phyloP scores from a whole-genome alignment of 2,797 vertebrate genomes.

The Oceanodroma leucorhoa region DNA sequence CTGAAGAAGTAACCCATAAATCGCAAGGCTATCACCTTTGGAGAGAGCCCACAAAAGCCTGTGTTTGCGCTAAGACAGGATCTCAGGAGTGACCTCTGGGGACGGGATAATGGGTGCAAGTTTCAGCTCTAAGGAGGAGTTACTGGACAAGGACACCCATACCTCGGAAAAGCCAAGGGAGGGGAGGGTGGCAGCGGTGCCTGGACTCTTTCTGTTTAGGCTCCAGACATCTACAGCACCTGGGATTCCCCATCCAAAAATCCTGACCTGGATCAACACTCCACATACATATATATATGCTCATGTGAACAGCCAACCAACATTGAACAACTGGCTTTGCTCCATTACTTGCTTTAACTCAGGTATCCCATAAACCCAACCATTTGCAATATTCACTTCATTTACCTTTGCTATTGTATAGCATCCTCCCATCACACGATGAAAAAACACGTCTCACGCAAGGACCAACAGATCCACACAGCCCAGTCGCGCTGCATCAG shows the following conservation, averaged over 20 bases:
- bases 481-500: neutral
- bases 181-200: neutral
- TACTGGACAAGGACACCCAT: neutral
- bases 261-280: neutral
- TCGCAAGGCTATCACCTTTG: neutral
- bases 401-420: neutral
- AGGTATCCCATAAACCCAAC: neutral
- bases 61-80: neutral
- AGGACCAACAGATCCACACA: neutral
- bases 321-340: neutral
- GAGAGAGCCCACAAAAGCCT: neutral
- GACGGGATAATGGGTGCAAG: neutral
- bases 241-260: neutral
- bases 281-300: accelerated
- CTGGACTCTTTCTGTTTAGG: neutral
- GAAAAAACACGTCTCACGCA: accelerated
- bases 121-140: neutral
- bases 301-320: neutral
- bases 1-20: neutral
- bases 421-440: neutral
- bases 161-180: neutral
- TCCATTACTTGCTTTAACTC: neutral
- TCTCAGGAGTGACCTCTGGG: neutral
- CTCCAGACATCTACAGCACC: neutral
- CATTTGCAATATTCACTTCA: neutral